Base-by-base conservation (phyloP, 2,888 invertebrate species). In the Campoplex capitator region DNA sequence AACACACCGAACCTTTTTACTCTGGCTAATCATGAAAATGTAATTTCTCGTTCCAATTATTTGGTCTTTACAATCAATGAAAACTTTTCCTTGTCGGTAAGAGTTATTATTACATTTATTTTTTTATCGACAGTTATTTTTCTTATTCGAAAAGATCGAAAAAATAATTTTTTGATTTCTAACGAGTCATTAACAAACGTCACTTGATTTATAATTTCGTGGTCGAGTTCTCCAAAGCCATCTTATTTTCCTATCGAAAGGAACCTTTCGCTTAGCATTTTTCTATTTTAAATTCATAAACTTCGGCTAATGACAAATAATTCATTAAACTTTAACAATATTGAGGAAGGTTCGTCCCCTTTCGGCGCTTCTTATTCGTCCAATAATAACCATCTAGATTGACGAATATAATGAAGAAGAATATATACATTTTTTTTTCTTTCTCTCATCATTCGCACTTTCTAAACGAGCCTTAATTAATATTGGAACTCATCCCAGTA, bases 401-500 rank as follows among this genome's bases (percentile, higher is more conserved):
- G 45, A 8, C 42, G 75, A 32, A 67, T 67, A 62, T 67, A 62
- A 78, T 78, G 28, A 70, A 68, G 62, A 65, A 38, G 54, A 70
- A 48, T 28, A 75, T 54, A 18, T 76, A 68, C 28, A 62, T 73
- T 51, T 54, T 35, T 81, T 78, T 54, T 70, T 56, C 42, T 38
- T 38, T 56, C 32, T 58, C 28, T 62, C 32, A 67, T 62, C 78
- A 82, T 75, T 87, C 70, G 68, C 82, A 76, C 73, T 84, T 80
- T 85, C 83, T 83, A 74, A 88, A 86, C 84, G 83, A 87, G 78
- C 77, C 83, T 88, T 86, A 88, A 88, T 88, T 88, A 88, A 88
- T 88, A 84, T 85, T 77, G 88, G 82, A 86, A 77, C 84, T 84
- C 84, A 78, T 83, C 65, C 56, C 58, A 73, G 76, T 83, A 85